Evolutionary conservation across 2,113 vertebrate species (phyloP).

Genomic region (Lagenorhynchus albirostris): DNA sequence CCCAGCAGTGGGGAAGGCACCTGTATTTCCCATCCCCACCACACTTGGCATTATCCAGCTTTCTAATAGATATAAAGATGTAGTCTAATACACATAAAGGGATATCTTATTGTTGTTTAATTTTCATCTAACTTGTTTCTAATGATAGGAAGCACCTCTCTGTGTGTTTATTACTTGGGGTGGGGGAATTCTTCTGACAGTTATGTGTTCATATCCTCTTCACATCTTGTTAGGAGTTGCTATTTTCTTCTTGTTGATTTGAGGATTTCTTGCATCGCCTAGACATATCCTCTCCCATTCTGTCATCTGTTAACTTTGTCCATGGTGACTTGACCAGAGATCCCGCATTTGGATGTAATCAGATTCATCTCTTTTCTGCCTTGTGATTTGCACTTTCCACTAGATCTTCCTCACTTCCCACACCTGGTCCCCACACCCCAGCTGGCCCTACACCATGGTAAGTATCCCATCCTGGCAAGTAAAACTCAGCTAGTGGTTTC

Average conservation of each 20-base stretch:
- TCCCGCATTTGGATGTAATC: neutral
- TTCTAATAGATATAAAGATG: neutral
- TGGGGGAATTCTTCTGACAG: neutral
- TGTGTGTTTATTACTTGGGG: neutral
- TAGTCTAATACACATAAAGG: neutral
- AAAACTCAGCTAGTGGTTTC: neutral
- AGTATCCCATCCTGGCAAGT: neutral
- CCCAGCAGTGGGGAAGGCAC: neutral
- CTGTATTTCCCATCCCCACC: neutral
- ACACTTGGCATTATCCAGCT: neutral
- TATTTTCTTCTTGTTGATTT: neutral
- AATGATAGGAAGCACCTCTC: neutral
- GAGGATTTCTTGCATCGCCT: neutral
- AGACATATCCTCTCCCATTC: neutral
- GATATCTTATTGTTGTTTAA: neutral
- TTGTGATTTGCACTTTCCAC: neutral
- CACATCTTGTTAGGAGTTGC: neutral
- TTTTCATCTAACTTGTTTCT: neutral
- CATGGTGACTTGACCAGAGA: neutral
- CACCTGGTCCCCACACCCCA: neutral
- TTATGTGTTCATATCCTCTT: neutral
- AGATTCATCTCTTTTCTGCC: neutral
- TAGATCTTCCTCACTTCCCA: too few relatives aligned
- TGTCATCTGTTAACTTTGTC: neutral
- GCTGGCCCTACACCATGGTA: accelerated